Evolutionary conservation across 2,888 invertebrate genomes (phyloP).

Genomic region (Rhabditoides inermis): DNA sequence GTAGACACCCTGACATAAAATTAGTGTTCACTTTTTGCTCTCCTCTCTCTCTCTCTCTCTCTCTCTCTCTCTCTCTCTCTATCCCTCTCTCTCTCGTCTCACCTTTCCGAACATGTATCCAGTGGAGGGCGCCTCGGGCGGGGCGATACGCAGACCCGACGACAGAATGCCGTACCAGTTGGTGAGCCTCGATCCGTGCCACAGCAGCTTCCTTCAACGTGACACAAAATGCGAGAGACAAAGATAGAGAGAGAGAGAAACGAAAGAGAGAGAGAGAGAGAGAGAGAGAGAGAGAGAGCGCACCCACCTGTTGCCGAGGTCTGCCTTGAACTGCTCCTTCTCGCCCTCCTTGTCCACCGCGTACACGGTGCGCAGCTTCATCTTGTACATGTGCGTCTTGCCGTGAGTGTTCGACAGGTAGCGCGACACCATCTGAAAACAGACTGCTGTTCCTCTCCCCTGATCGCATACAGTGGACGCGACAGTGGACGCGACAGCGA

Average conservation of each 20-base stretch:
- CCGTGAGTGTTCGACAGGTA: constrained; percentile 57
- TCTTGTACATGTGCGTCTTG: constrained; percentile 56
- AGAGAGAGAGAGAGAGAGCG: no score
- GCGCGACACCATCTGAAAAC: constrained; percentile 53
- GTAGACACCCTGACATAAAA: no score
- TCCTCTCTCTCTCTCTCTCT: no score
- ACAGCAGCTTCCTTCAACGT: constrained; percentile 55
- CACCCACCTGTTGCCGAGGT: constrained; percentile 55
- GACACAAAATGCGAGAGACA: no score
- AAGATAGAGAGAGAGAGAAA: no score
- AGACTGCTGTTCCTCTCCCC: no score
- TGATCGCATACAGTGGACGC: no score
- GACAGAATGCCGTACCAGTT: constrained; percentile 58
- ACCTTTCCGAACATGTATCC: constrained; percentile 59
- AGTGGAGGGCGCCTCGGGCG: constrained; percentile 57
- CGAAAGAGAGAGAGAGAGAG: no score
- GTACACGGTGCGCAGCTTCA: constrained; percentile 55
- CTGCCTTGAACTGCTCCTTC: constrained; percentile 46
- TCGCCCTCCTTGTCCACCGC: constrained; percentile 53
- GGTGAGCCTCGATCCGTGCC: constrained; percentile 58
- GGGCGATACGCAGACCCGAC: constrained; percentile 58
- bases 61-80: no score
- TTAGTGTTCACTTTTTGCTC: no score
- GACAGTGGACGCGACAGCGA: no score
- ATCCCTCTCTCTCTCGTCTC: no score